Evolutionary conservation across 2,113 vertebrate genomes (phyloP).

Genomic region (Anarhynchus alexandrinus): DNA sequence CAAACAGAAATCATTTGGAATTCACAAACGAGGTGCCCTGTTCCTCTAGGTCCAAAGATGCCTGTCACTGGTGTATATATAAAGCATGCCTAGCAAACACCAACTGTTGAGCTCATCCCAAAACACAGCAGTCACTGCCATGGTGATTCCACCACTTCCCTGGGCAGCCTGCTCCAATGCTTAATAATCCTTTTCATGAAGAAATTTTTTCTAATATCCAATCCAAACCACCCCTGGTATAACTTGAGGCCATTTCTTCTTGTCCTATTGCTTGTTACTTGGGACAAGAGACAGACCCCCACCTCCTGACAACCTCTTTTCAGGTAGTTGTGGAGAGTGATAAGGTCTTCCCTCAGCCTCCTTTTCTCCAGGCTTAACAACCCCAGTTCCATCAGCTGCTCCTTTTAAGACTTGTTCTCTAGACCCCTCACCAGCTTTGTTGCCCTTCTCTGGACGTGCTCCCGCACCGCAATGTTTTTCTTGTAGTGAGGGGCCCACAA

Average conservation of each 20-base stretch:
- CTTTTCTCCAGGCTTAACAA: background rate
- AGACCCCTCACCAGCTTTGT: background rate
- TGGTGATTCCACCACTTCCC: background rate
- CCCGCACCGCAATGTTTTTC: background rate
- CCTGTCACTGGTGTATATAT: background rate
- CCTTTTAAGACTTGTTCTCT: background rate
- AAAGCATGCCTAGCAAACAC: background rate
- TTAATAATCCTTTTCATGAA: background rate
- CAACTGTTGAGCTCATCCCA: background rate
- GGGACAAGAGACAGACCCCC: background rate
- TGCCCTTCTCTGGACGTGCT: background rate
- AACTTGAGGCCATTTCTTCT: background rate
- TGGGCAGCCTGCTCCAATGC: background rate
- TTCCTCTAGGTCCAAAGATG: background rate
- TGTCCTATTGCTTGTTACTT: too few species aligned
- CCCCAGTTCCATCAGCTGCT: fast-evolving
- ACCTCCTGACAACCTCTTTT: background rate
- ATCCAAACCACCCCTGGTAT: background rate
- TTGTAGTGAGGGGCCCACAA: background rate
- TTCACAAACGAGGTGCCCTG: background rate
- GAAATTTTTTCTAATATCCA: background rate
- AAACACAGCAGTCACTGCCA: background rate
- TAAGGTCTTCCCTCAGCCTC: background rate
- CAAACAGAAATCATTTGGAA: background rate
- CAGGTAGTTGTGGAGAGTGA: background rate